A percentile compares a stretch with the other conserved stretches of the same genome.
phyloP scores from a whole-genome alignment of 2,113 vertebrate genomes.

The Todiramphus chloris region DNA sequence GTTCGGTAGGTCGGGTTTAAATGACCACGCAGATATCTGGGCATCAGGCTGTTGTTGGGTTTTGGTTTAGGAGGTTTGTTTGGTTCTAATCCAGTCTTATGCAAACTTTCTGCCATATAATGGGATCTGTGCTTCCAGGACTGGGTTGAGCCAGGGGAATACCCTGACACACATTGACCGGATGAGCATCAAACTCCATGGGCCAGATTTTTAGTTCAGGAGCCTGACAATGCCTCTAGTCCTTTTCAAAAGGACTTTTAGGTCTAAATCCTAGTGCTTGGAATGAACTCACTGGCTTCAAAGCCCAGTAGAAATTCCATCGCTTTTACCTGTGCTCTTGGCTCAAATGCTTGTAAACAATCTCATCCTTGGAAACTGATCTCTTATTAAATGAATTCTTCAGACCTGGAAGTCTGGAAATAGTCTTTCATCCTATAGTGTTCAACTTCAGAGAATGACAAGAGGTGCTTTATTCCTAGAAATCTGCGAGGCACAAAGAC shows the following conservation, averaged over 20 bases:
- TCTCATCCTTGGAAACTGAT: not conserved
- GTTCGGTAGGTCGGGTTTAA: not conserved
- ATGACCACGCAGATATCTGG: fast-evolving
- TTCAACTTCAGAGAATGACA: not conserved
- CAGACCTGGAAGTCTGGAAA: not conserved
- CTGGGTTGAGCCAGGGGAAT: not conserved
- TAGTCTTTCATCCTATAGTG: fast-evolving
- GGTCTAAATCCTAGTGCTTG: not conserved
- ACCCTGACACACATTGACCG: not conserved
- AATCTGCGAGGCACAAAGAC: not conserved
- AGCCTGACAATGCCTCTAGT: not conserved
- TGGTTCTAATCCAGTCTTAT: not conserved
- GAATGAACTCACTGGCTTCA: not conserved
- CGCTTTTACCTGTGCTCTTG: too few species aligned
- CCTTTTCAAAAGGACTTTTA: not conserved
- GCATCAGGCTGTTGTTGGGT: not conserved
- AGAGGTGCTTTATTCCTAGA: not conserved
- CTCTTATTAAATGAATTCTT: not conserved
- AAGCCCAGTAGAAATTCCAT: not conserved
- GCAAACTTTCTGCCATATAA: not conserved
- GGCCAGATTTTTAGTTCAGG: not conserved
- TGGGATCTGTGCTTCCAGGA: not conserved
- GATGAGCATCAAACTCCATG: fast-evolving
- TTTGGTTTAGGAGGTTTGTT: not conserved
- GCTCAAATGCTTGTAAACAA: not conserved